Conservation (phyloP, 1,140 invertebrate species). For the Drosophila sproati region DNA sequence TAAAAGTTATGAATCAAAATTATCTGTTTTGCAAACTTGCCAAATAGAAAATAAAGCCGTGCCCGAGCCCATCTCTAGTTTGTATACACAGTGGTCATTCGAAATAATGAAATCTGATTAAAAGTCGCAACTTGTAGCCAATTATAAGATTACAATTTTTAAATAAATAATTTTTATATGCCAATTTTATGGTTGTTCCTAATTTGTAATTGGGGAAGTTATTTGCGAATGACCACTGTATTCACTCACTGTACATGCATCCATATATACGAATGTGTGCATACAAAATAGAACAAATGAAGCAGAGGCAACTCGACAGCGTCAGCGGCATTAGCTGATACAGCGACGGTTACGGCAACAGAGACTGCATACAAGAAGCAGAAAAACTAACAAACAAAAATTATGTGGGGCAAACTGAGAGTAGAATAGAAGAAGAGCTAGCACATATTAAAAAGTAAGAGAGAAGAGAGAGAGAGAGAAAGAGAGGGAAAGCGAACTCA, state of each 20-base stretch:
- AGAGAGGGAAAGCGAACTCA: slow-evolving; percentile 24
- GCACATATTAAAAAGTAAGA: too few relatives aligned
- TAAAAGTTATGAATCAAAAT: too few relatives aligned
- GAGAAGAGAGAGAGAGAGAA: slow-evolving; percentile 22
- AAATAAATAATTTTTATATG: too few relatives aligned
- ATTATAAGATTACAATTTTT: too few relatives aligned
- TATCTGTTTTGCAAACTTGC: too few relatives aligned
- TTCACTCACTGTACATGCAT: neutral
- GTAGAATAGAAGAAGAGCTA: slow-evolving; percentile 18
- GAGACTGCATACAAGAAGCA: slow-evolving; percentile 53
- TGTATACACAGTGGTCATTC: too few relatives aligned
- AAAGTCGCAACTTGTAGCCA: too few relatives aligned
- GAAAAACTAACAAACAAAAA: slow-evolving; percentile 80
- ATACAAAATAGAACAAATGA: slow-evolving; percentile 70
- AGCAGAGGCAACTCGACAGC: slow-evolving; percentile 25
- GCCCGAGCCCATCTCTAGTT: too few relatives aligned
- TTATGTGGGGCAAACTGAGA: slow-evolving; percentile 71
- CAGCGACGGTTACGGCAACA: slow-evolving; percentile 8
- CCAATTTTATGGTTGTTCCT: too few relatives aligned
- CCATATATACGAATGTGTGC: slow-evolving; percentile 10
- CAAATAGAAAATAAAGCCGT: too few relatives aligned
- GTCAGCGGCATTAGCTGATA: slow-evolving; percentile 15
- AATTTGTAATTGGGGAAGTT: neutral
- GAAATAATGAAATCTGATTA: too few relatives aligned
- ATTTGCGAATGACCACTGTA: neutral